These are phyloP conservation scores for Melanotaenia nigrans DNA, from an alignment of 2,797 vertebrate species.

Conservation along the genomic window DNA sequence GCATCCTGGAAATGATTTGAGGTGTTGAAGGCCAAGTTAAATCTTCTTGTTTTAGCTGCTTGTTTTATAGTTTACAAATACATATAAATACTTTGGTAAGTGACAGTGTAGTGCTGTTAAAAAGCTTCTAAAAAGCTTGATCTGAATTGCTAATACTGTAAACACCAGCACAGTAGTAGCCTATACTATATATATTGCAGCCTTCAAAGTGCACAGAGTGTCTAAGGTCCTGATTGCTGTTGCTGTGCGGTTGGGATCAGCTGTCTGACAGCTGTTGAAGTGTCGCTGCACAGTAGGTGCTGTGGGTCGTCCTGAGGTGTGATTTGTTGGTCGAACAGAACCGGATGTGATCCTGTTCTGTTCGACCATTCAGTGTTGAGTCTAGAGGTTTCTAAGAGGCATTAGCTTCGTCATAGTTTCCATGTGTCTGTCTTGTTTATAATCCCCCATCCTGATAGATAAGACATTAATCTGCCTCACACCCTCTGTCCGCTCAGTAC, in stretches of 20 bases:
- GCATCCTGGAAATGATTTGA: no score
- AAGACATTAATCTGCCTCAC: conserved; percentile 76
- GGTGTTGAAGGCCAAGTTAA: no score
- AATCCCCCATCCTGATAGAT: conserved; percentile 74
- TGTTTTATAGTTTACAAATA: no score
- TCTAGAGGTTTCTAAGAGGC: conserved; percentile 66
- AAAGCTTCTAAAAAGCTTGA: background rate
- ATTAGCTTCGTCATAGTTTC: conserved; percentile 70
- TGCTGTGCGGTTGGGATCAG: background rate
- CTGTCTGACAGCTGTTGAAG: conserved; percentile 13
- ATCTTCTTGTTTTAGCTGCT: no score
- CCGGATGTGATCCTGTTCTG: conserved; percentile 22
- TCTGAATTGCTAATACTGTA: background rate
- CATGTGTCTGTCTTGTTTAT: conserved; percentile 63
- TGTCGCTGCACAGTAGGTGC: conserved; percentile 24
- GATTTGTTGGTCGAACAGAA: conserved; percentile 27
- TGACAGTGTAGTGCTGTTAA: background rate
- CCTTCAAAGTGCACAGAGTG: background rate
- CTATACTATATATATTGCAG: no score
- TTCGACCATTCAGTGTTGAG: conserved; percentile 44
- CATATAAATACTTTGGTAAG: background rate
- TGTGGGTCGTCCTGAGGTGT: conserved; percentile 26
- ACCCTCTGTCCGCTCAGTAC: conserved; percentile 39
- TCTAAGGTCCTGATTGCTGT: background rate
- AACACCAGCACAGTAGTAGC: background rate